Base-by-base conservation (phyloP, 2,113 vertebrate species). In the Carassius gibelio region DNA sequence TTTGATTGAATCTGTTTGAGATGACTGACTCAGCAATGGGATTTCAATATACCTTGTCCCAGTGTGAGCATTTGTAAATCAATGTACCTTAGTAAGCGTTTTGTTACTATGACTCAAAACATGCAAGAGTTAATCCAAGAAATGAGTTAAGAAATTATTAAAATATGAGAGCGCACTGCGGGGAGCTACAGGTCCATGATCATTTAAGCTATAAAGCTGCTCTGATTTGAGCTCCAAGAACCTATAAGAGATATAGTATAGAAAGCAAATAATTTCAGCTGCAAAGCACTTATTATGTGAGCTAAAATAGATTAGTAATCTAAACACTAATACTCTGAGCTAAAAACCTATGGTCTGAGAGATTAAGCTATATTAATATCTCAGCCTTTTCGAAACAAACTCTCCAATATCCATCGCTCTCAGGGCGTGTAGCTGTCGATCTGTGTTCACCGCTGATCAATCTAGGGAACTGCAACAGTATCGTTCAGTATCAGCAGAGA, bases 391-490 rank as follows among this genome's bases (percentile, higher is more conserved):
- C 61, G 17, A 30, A 23, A 15, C 45, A 81, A 69, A 66, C 42
- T 50, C n/a, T 69, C 45, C 48, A 80, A 26, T 45, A 42, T 64
- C 3, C 77, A 64, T 68, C 42, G 30, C 81, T 71, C 38, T 68
- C 26, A 50, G 50, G 21, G 72, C 10, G 30, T 72, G 6, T 38
- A 55, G 75, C 30, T 84, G 85, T 82, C 76, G 62, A 75, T 87
- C 86, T 85, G 76, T 85, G 71, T 87, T 82, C 23, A 26, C 66
- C 71, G 86, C 68, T 85, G 77, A 90, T 90, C 86, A 87, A 84
- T 86, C 77, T 87, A 52, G 86, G 45, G 83, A 87, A 88, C 81
- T 90, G 75, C 48, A 87, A 87, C 52, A 64, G 26, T 83, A 82
- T 48, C 30, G 50, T 88, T 71, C 80, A 8, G 30, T 14, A 45